Evolutionary conservation across 2,113 vertebrate genomes (phyloP).

Genomic region (Isichthys henryi): DNA sequence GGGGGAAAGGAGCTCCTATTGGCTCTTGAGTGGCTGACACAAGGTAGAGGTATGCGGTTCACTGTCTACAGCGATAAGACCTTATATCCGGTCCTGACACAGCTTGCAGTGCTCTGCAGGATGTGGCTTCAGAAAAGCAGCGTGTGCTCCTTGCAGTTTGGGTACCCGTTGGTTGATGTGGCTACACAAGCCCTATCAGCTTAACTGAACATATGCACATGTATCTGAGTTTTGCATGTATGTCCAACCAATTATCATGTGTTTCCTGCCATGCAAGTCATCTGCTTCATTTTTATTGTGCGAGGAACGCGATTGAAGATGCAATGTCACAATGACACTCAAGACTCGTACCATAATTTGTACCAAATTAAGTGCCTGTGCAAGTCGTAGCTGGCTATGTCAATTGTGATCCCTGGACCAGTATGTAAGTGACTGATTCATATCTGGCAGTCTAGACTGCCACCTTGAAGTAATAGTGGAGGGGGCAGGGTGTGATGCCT

Average conservation of each 20-base stretch:
- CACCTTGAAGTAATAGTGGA: neutral
- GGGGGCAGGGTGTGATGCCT: neutral
- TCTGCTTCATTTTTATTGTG: neutral
- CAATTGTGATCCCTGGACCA: neutral
- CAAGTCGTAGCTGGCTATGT: neutral
- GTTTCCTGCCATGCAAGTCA: neutral
- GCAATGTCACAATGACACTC: neutral
- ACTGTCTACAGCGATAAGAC: neutral
- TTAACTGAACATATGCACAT: neutral
- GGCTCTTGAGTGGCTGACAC: neutral
- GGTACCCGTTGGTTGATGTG: too few relatives aligned
- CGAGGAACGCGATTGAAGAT: neutral
- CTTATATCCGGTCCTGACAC: neutral
- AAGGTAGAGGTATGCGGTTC: neutral
- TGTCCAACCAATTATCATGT: neutral
- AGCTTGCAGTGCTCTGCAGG: neutral
- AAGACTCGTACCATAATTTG: neutral
- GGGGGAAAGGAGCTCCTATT: neutral
- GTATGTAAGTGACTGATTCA: neutral
- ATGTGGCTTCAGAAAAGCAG: conserved; percentile 2
- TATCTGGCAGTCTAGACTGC: neutral
- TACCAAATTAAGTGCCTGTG: neutral
- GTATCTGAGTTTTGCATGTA: neutral
- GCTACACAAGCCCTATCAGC: neutral
- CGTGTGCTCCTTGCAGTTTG: neutral